Conservation (phyloP, 2,888 invertebrate genomes). For the Holacanthella duospinosa region DNA sequence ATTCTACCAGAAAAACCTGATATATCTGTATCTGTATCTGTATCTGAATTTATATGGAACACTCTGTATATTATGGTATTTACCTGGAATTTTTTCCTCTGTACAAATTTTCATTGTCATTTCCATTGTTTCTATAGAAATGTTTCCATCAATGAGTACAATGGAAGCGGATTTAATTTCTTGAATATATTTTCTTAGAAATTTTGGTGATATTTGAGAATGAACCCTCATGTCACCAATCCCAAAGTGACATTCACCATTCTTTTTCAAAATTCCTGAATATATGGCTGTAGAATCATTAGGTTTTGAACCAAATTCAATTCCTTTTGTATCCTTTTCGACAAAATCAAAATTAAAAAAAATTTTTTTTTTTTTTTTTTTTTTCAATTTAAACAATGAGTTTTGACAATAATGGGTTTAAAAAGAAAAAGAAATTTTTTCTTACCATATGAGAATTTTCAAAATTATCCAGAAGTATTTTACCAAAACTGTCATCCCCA, state of each 20-base stretch:
- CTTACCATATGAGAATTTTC: neutral
- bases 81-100: conserved; percentile 57
- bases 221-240: conserved; percentile 79
- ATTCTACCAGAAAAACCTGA: too few relatives aligned
- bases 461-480: neutral
- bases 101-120: conserved; percentile 53
- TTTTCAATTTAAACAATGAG: neutral
- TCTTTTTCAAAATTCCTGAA: conserved; percentile 58
- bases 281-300: conserved; percentile 58
- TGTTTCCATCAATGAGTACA: conserved; percentile 75
- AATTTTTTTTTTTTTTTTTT: neutral
- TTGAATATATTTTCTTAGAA: conserved; percentile 43
- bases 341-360: neutral
- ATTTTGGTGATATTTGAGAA: conserved; percentile 53
- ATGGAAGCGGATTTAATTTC: conserved; percentile 46
- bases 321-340: conserved; percentile 23
- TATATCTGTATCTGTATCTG: too few relatives aligned
- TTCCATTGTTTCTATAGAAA: conserved; percentile 57
- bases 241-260: conserved; percentile 67
- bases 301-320: conserved; percentile 8
- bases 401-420: neutral
- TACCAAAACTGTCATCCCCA: conserved; percentile 53
- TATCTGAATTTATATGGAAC: too few relatives aligned
- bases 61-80: too few relatives aligned
- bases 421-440: neutral